These are phyloP conservation scores for Drosophila cognata DNA, from an alignment of 2,888 invertebrate species.

Conservation along the genomic window DNA sequence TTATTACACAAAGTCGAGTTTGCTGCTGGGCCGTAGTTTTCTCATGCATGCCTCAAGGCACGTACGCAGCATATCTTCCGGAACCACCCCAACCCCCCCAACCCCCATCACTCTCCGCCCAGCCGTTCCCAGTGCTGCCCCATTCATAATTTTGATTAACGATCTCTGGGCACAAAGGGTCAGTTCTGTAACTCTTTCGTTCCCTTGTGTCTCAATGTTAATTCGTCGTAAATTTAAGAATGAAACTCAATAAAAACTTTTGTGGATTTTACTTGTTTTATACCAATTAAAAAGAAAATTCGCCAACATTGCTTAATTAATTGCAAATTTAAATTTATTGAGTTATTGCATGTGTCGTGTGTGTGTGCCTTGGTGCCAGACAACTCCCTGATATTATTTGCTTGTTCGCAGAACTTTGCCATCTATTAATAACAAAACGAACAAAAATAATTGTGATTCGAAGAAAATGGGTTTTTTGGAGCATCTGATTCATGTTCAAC, in stretches of 20 bases:
- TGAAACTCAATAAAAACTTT: background rate
- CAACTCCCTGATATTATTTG: background rate
- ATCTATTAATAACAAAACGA: background rate
- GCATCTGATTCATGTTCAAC: constrained; percentile 5
- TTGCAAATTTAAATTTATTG: constrained; percentile 37
- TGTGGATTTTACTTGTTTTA: constrained; percentile 14
- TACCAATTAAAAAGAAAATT: constrained; percentile 20
- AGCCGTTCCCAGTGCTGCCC: background rate
- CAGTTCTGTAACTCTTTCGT: constrained; percentile 9
- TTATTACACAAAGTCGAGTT: background rate
- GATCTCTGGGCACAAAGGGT: constrained; percentile 10
- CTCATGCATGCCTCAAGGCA: constrained; percentile 45
- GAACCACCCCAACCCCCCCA: background rate
- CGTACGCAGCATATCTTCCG: constrained; percentile 42
- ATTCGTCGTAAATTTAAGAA: constrained; percentile 2
- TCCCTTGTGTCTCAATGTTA: constrained; percentile 10
- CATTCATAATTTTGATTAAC: constrained; percentile 9
- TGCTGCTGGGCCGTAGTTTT: background rate
- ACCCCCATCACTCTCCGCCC: background rate
- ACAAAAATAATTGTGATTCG: background rate
- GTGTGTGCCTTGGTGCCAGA: background rate
- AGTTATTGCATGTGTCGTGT: constrained; percentile 21
- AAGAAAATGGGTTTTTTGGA: background rate
- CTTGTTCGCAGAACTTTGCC: background rate
- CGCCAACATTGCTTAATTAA: constrained; percentile 35